Evolutionary conservation across 64 coral and sea anemone genomes (phyloP).

Genomic region (Montipora capricornis): DNA sequence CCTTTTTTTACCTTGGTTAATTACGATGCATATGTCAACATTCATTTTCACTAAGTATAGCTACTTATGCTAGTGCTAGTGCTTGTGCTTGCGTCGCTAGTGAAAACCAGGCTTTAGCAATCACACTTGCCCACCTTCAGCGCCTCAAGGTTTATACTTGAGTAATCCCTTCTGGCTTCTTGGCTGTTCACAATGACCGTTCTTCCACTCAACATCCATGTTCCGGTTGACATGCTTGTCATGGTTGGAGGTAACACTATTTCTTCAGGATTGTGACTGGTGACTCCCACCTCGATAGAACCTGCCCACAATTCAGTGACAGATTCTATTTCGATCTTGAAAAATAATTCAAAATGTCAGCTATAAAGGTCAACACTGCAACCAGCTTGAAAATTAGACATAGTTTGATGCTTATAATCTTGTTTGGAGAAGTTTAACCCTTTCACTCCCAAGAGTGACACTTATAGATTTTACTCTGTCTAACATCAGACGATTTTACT

Average conservation of each 20-base stretch:
- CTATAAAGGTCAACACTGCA: no score
- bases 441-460: no score
- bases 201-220: conserved; percentile 90
- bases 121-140: conserved; percentile 59
- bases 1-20: no score
- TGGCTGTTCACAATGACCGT: conserved; percentile 86
- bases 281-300: conserved; percentile 84
- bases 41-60: no score
- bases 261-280: conserved; percentile 72
- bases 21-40: no score
- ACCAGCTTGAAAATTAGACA: no score
- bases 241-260: conserved; percentile 89
- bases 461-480: no score
- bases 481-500: no score
- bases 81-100: no score
- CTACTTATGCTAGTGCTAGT: no score
- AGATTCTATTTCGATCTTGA: conserved; percentile 70
- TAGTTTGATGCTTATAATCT: no score
- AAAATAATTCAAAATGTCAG: background rate
- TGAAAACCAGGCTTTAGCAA: background rate
- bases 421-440: no score
- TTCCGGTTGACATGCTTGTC: conserved; percentile 90
- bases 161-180: conserved; percentile 77
- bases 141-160: conserved; percentile 76
- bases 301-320: conserved; percentile 91